Evolutionary conservation across 2,888 invertebrate species (phyloP).

Genomic region (Drosophila nr. fundita): DNA sequence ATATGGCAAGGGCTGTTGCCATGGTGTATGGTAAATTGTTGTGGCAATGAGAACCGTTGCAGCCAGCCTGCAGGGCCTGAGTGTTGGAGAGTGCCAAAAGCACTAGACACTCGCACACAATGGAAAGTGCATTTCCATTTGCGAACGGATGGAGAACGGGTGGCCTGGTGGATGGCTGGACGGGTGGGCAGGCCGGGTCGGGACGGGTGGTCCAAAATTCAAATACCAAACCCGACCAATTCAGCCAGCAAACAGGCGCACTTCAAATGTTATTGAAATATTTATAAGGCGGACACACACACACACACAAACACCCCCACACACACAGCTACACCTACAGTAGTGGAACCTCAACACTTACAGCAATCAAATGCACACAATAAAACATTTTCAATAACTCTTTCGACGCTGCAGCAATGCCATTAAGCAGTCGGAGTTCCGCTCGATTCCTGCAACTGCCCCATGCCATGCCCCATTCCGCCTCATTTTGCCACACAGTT

Average conservation of each 20-base stretch:
- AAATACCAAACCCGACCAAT: conserved; percentile 22
- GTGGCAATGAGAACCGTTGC: conserved; percentile 8
- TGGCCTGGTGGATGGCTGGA: neutral
- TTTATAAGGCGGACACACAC: conserved; percentile 64
- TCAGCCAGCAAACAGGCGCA: conserved; percentile 52
- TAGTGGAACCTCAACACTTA: conserved; percentile 68
- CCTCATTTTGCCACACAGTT: conserved; percentile 22
- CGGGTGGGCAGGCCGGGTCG: neutral
- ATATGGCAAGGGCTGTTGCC: conserved; percentile 68
- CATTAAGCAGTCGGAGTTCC: conserved; percentile 59
- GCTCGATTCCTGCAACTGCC: neutral
- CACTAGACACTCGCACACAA: conserved; percentile 77
- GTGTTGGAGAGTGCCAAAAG: conserved; percentile 62
- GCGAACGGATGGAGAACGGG: conserved; percentile 6
- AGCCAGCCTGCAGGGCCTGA: neutral
- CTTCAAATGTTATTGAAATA: conserved; percentile 80
- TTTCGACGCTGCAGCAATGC: conserved; percentile 67
- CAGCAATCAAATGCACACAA: conserved; percentile 80
- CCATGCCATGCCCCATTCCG: neutral
- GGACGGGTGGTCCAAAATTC: conserved; percentile 28
- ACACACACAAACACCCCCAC: neutral
- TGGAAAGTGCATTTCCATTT: conserved; percentile 79
- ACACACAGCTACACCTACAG: conserved; percentile 9
- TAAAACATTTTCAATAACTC: conserved; percentile 82
- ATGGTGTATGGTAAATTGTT: neutral